Conservation (phyloP, 2,113 vertebrate species). For the Isurus oxyrinchus region DNA sequence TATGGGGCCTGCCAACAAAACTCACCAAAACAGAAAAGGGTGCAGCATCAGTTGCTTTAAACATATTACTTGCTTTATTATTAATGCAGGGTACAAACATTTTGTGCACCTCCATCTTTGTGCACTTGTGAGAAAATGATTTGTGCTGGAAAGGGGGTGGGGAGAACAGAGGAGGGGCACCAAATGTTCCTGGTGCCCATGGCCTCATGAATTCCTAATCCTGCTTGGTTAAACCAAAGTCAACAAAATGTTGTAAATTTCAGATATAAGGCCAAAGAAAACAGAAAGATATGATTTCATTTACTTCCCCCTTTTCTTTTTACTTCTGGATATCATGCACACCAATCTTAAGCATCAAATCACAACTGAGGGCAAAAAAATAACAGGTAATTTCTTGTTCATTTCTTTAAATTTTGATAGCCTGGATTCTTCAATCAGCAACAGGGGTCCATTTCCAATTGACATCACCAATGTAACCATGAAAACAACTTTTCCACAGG, state of each 20-base stretch:
- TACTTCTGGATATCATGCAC: not conserved
- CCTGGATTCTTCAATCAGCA: not conserved
- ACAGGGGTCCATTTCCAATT: not conserved
- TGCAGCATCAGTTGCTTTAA: too few relatives aligned
- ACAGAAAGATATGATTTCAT: not conserved
- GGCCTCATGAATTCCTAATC: not conserved
- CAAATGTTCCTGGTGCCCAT: not conserved
- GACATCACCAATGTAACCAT: not conserved
- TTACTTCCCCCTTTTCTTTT: not conserved
- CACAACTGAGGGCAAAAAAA: not conserved
- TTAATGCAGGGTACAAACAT: too few relatives aligned
- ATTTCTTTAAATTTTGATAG: not conserved
- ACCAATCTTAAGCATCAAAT: not conserved
- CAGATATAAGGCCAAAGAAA: not conserved
- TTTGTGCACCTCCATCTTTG: too few relatives aligned
- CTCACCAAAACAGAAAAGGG: too few relatives aligned
- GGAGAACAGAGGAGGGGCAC: not conserved
- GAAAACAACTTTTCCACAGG: not conserved
- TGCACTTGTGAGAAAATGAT: too few relatives aligned
- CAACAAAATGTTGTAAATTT: not conserved
- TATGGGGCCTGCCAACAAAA: too few relatives aligned
- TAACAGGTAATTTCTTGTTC: not conserved
- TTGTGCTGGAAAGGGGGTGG: too few relatives aligned
- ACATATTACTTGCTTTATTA: too few relatives aligned
- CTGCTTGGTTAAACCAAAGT: not conserved